Evolutionary conservation across 2,113 vertebrate genomes (phyloP), one percentile per base, ranked within the genome.

Genomic region (Sturnira hondurensis): DNA sequence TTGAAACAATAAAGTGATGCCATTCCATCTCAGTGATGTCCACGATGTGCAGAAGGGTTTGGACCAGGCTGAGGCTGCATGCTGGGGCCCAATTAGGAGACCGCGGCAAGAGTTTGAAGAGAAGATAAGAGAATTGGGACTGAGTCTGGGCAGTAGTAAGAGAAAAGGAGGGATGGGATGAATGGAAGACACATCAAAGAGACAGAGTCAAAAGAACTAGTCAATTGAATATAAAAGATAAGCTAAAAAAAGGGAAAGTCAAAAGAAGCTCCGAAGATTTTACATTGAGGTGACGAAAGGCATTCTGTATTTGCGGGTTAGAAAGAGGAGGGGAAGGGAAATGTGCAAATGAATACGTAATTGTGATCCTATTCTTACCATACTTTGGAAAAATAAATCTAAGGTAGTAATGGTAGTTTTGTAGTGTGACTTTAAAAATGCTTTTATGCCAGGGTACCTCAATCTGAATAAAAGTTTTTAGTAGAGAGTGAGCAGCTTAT

Each of bases 181-280:
- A 20, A 71, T 81, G 26, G 93, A 95, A 89, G 93, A 68, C 54
- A 83, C 45, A 82, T 63, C 67, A 78, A 47, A 93, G 36, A 90
- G 76, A 83, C 61, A 67, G 19, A 88, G 41, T 36, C 71, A 86
- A 41, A 86, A 82, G 68, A n/a, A 91, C 56, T 50, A 89, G 50
- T 54, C 43, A 76, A 63, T 17, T 82, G 73, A 77, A 68, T 56
- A 70, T 38, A 61, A 94, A 96, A 94, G 83, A 43, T 86, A 38
- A 70, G 8, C 38, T 50, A 61, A 58, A 56, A 80, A 93, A 74
- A 67, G 56, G 50, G 14, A 95, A 78, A 65, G 52, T 93, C 47
- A 80, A 94, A 96, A 52, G 67, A 77, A 92, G 85, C 20, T 26
- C 31, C 38, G n/a, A 82, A 13, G 17, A 61, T 73, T 87, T 93